Evolutionary conservation across 1,140 invertebrate species (phyloP).

Genomic region (Drosophila malerkotliana): DNA sequence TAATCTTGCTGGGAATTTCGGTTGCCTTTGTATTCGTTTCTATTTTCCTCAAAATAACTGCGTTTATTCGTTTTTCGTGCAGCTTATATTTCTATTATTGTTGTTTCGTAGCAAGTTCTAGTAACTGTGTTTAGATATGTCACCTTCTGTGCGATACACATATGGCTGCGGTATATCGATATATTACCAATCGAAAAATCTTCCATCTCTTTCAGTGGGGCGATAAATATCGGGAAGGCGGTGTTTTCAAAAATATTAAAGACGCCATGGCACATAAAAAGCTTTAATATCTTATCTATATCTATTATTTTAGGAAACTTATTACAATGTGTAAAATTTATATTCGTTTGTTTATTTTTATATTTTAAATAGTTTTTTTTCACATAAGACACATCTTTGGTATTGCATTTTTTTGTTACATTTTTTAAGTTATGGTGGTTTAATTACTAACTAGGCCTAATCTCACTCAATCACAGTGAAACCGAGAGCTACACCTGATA

Average conservation of each 20-base stretch:
- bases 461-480: neutral
- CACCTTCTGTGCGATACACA: neutral
- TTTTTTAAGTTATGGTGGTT: neutral
- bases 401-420: neutral
- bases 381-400: too few relatives aligned
- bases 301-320: too few relatives aligned
- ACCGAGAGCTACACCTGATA: constrained; percentile 35
- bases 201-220: too few relatives aligned
- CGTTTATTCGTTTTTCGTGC: constrained; percentile 1
- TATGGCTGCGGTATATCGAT: constrained; percentile 1
- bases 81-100: constrained; percentile 4
- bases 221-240: too few relatives aligned
- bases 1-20: neutral
- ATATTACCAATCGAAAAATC: neutral
- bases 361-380: too few relatives aligned
- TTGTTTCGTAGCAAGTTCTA: constrained; percentile 39
- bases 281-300: too few relatives aligned
- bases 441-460: constrained; percentile 14
- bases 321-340: too few relatives aligned
- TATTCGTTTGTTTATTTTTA: too few relatives aligned
- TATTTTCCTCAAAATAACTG: neutral
- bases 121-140: constrained; percentile 6
- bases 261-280: too few relatives aligned
- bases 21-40: neutral
- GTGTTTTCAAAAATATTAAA: too few relatives aligned